A percentile compares a stretch with the other conserved stretches of the same genome.
Evolutionary conservation across 2,888 invertebrate species (phyloP).

Genomic region (Hybos culiciformis): DNA sequence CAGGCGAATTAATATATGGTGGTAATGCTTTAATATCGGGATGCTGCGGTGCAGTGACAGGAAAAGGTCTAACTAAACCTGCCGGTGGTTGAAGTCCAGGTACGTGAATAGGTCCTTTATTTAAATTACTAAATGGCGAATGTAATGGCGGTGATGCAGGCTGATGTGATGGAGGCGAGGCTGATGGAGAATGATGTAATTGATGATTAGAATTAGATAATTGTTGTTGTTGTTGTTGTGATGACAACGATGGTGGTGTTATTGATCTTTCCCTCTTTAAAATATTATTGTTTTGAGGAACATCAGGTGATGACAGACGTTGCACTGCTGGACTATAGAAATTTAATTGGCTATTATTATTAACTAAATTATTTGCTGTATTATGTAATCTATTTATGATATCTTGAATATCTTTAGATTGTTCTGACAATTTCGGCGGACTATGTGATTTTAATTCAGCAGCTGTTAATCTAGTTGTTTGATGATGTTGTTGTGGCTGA

Average conservation of each 20-base stretch:
- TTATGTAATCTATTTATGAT: conserved; percentile 29
- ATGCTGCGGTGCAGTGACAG: conserved; percentile 22
- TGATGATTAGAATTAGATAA: neutral
- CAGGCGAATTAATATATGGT: conserved; percentile 34
- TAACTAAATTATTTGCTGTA: conserved; percentile 23
- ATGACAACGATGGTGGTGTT: conserved; percentile 17
- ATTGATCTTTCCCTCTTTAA: conserved; percentile 30
- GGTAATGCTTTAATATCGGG: conserved; percentile 35
- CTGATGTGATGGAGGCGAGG: neutral
- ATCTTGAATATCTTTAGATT: conserved; percentile 28
- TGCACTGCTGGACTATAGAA: conserved; percentile 11
- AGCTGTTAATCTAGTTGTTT: neutral
- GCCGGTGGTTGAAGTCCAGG: conserved; percentile 22
- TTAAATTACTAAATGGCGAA: conserved; percentile 4
- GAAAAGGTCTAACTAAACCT: conserved; percentile 31
- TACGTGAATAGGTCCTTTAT: conserved; percentile 33
- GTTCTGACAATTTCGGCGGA: conserved; percentile 20
- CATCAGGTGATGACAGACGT: conserved; percentile 22
- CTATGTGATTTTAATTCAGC: conserved; percentile 11
- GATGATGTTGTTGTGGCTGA: conserved; percentile 4
- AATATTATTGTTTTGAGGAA: conserved; percentile 13
- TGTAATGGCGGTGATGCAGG: neutral
- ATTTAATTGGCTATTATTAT: conserved; percentile 13
- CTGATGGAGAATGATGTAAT: neutral
- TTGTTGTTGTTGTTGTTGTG: conserved; percentile 23